Conservation (phyloP, 2,888 invertebrate species). For the Dicranocentrus wangi region DNA sequence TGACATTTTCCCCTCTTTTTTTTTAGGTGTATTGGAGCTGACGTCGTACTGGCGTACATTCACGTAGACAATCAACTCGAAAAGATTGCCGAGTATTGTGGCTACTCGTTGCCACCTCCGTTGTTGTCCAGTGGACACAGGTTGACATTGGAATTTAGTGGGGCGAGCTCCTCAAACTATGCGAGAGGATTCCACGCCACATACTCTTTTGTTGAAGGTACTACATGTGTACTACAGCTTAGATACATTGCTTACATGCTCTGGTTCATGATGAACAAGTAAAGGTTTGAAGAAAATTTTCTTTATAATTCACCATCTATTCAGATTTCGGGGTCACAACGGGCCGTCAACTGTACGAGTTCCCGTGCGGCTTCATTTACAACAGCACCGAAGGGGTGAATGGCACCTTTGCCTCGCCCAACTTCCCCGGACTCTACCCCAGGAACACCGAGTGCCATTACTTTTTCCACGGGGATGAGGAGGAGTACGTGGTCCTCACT, state of each 20-base stretch:
- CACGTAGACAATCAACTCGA: conserved; percentile 83
- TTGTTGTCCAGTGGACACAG: conserved; percentile 94
- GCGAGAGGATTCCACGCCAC: conserved; percentile 90
- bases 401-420: conserved; percentile 83
- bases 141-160: conserved; percentile 89
- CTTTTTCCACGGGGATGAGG: conserved; percentile 87
- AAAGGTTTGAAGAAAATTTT: neutral
- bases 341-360: conserved; percentile 84
- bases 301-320: neutral
- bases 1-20: neutral
- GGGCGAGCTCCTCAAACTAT: conserved; percentile 84
- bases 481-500: conserved; percentile 86
- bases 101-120: conserved; percentile 83
- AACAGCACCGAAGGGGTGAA: conserved; percentile 86
- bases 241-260: neutral
- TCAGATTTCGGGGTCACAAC: conserved; percentile 90
- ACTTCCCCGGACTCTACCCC: conserved; percentile 92
- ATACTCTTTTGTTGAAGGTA: conserved; percentile 92
- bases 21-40: conserved; percentile 77
- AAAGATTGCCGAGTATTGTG: conserved; percentile 91
- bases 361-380: conserved; percentile 91
- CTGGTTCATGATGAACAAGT: neutral
- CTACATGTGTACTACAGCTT: neutral
- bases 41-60: conserved; percentile 87
- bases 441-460: conserved; percentile 92